Evolutionary conservation across 2,113 vertebrate species (phyloP), one percentile per base, ranked within the genome.

Genomic region (Glaucomys volans): DNA sequence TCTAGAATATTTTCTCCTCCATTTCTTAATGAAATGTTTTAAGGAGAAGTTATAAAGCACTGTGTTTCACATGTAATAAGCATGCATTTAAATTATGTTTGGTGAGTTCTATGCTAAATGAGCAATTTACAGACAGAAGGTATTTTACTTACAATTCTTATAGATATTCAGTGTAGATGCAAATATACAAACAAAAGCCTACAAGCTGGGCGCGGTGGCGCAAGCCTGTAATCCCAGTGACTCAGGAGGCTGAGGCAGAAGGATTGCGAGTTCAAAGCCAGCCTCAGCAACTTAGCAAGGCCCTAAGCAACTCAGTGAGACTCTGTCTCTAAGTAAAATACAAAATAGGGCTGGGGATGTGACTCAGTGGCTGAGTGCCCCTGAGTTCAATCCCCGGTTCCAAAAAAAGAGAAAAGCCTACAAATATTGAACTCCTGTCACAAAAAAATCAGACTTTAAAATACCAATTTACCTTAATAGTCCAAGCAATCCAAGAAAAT

Each of bases 401-500:
- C n/a, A n/a, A n/a, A n/a, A n/a, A n/a, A n/a, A n/a, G n/a, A n/a
- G n/a, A 92, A 92, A 94, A 72, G 87, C 74, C 64, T 75, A 76
- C 64, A 87, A 94, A 95, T 81, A 69, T 57, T 83, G 26, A 77
- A 96, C 14, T 94, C 81, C 40, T 92, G 44, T 76, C 79, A 82
- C 62, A 95, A 91, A 91, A 91, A 75, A 97, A 97, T 79, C 80
- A 66, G 66, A 91, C n/a, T 87, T 96, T 77, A 93, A 95, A 95
- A 91, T 79, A 95, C 64, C 79, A 97, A 72, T 96, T 97, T 95
- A 92, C 92, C 30, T 95, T 84, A 91, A 94, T 59, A 88, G 84
- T 69, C 80, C 71, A 91, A 96, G n/a, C 32, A 93, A 50, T 30
- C 90, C 42, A 95, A 93, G 35, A 95, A 97, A 95, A 97, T 95